These are phyloP conservation scores for Sylvilagus bachmani DNA, from an alignment of 2,113 vertebrate genomes.

Conservation along the genomic window DNA sequence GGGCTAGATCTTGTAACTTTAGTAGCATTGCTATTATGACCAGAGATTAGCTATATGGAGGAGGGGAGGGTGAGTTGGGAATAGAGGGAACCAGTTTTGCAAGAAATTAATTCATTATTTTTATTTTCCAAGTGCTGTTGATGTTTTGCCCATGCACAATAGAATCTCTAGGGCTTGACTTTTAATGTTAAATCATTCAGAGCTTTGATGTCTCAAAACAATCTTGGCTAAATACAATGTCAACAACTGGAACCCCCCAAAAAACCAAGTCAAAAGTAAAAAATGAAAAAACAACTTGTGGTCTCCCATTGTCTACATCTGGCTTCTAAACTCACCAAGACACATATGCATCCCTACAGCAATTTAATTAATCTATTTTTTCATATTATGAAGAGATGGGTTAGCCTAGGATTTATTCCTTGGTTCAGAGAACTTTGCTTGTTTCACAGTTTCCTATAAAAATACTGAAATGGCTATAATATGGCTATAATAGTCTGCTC, in stretches of 20 bases:
- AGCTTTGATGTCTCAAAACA: slow-evolving; percentile 45
- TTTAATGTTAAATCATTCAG: slow-evolving; percentile 64
- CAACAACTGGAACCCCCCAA: neutral
- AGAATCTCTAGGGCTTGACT: slow-evolving; percentile 53
- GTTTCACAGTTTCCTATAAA: slow-evolving; percentile 69
- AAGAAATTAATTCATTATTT: slow-evolving; percentile 45
- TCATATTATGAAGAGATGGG: slow-evolving; percentile 28
- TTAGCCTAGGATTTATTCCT: slow-evolving; percentile 45
- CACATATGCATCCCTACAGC: neutral
- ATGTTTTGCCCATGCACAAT: slow-evolving; percentile 34
- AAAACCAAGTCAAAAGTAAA: neutral
- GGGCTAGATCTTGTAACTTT: slow-evolving; percentile 28
- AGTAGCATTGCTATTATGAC: slow-evolving; percentile 3
- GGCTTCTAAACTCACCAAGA: neutral
- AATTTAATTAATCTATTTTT: slow-evolving; percentile 46
- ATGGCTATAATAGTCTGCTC: neutral
- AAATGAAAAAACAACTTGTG: neutral
- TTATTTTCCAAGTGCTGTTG: slow-evolving; percentile 51
- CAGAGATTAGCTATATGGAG: neutral
- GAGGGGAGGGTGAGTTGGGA: neutral
- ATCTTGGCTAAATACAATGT: slow-evolving; percentile 62
- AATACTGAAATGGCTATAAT: slow-evolving; percentile 53
- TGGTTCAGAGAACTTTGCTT: slow-evolving; percentile 54
- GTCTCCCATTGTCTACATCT: neutral
- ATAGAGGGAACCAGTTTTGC: neutral